Base-by-base conservation (phyloP, 2,797 vertebrate genomes). In the Enteromius fasciolatus region DNA sequence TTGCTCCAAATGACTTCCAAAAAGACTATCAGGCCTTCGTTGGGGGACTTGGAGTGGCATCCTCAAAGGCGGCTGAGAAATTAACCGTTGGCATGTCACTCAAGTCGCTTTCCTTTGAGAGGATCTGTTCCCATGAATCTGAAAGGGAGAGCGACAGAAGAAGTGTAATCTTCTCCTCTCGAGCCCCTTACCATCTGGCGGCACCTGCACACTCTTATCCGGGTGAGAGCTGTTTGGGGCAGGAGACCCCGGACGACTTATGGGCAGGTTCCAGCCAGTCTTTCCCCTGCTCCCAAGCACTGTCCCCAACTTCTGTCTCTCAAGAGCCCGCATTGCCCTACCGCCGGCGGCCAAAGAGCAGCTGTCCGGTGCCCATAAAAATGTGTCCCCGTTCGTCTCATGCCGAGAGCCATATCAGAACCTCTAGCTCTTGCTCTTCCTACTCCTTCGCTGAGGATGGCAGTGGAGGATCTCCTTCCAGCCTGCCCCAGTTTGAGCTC, bases 121-220 rank as follows among this genome's bases (percentile, higher is more conserved):
- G 93, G 67, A 89, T 95, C 83, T 96, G 94, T 85, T 97, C 96
- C 85, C 94, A 96, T 85, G 97, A 97, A 87, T 92, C 93, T 18
- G 97, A 97, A 84, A 91, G 95, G 15, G 97, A 98, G 69, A 80
- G n/a, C 91, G 94, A 96, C 87, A 95, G 95, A 86, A 93, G 91
- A 3, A 97, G 96, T 20, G 97, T 98, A 85, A 98, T 97, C 91
- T 96, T 98, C 92, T 97, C 97, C 89, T 96, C 96, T 33, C 94
- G 94, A 2, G 87, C 93, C 39, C 94, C 95, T 64, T 96, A 97
- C 91, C 95, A 92, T 90, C 94, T 93, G 88, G 93, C 92, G 86
- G 89, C 94, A 87, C 90, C 94, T 20, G 90, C 93, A 86, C 95
- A 95, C 89, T 94, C 95, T 0, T 96, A 96, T 87, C 91, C 93